Evolutionary conservation across 2,888 invertebrate genomes (phyloP).

Genomic region (Ctena decussata): DNA sequence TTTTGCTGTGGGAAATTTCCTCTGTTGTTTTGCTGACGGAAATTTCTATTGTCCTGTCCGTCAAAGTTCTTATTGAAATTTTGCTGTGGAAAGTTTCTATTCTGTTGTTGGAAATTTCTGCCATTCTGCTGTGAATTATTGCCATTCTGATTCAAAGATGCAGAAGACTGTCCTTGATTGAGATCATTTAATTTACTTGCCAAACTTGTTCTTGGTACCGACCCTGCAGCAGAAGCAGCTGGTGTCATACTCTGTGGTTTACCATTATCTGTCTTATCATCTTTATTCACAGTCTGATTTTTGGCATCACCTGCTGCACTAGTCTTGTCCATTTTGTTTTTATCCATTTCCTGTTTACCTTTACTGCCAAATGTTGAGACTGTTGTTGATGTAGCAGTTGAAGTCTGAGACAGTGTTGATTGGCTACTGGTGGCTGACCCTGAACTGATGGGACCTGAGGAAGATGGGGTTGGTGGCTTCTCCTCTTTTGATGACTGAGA

Average conservation of each 20-base stretch:
- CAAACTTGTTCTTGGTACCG: background rate
- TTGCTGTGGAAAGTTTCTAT: background rate
- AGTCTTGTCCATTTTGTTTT: background rate
- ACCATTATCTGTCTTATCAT: background rate
- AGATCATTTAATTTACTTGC: slow-evolving; percentile 18
- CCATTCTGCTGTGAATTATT: background rate
- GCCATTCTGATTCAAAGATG: background rate
- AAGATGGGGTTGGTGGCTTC: slow-evolving; percentile 18
- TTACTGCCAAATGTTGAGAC: background rate
- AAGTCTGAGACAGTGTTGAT: background rate
- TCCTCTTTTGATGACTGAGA: slow-evolving; percentile 58
- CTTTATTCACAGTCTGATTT: background rate
- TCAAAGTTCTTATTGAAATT: background rate
- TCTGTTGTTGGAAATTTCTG: slow-evolving; percentile 12
- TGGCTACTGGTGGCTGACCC: background rate
- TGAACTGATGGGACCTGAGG: slow-evolving; percentile 10
- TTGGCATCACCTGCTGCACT: background rate
- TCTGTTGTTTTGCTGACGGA: background rate
- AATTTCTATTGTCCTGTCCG: background rate
- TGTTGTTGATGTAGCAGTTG: background rate
- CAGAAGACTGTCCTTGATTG: slow-evolving; percentile 17
- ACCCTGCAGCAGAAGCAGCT: background rate
- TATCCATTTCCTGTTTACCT: background rate
- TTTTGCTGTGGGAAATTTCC: background rate
- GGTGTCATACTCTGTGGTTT: background rate